Base-by-base conservation (phyloP, 2,888 invertebrate species). In the Fragum whitleyi region DNA sequence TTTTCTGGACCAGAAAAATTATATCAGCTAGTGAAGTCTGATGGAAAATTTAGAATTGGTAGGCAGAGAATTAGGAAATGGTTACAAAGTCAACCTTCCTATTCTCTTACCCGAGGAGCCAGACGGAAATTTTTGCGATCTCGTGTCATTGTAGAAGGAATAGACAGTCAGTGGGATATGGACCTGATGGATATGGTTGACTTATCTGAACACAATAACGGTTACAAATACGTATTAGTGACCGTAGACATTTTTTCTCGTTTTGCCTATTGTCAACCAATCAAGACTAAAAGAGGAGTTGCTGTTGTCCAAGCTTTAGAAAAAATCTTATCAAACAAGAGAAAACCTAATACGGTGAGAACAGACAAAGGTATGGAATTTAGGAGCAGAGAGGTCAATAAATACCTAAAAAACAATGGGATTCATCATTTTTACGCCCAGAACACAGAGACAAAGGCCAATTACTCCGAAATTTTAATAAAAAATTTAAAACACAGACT, bases 361-460 rank as follows among this genome's bases (percentile, higher is more conserved):
- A 69, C 70, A 0, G 77, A 81, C 59, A 53, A n/a, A 51, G 71
- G 77, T 5, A 74, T 39, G 47, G 81, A 81, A 28, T 47, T 47
- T 68, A 11, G 61, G n/a, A 53, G 14, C 14, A 76, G 51, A 59
- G 72, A 80, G 5, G 72, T 68, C 2, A 68, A 68, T 23, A 76
- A 76, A 51, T 76, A 72, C 28, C 51, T 80, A 3, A 57, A 76
- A 28, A 11, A 21, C 7, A 19, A 21, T 9, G 21, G 39, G n/a
- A 73, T 80, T 51, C 55, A 80, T 51, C 80, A 80, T 29, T 61
- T 75, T 21, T 55, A 59, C 26, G 28, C 80, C 3, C 36, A 36
- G 1, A 80, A 80, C 42, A 81, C 71, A 5, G 83, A 83, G 53
- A 83, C 79, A 0, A 83, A 79, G 57, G 79, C 77, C 16, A 69